Conservation (phyloP, 2,888 invertebrate species). For the Anoncus sp. region DNA sequence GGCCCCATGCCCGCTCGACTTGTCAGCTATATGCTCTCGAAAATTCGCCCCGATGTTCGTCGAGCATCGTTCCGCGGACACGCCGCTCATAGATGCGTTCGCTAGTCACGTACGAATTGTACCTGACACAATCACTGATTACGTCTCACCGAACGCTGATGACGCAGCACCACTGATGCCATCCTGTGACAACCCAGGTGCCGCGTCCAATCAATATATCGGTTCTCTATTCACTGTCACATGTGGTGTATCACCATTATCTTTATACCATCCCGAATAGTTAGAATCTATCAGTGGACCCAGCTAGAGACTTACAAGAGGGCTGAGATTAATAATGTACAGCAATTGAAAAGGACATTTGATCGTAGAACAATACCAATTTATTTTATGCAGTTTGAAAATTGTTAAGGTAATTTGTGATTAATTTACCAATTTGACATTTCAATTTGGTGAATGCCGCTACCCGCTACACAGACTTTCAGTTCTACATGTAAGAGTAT, state of each 20-base stretch:
- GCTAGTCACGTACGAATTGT: constrained; percentile 49
- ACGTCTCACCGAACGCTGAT: constrained; percentile 45
- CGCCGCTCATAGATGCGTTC: constrained; percentile 28
- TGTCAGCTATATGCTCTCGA: neutral
- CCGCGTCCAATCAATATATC: constrained; percentile 37
- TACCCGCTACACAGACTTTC: neutral
- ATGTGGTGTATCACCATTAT: neutral
- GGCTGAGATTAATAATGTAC: neutral
- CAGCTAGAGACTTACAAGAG: neutral
- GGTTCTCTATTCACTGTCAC: constrained; percentile 18
- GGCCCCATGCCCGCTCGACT: neutral
- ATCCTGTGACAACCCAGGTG: neutral
- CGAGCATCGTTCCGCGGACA: constrained; percentile 11
- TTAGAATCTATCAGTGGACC: neutral
- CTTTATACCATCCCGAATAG: constrained; percentile 8
- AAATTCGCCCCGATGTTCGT: constrained; percentile 8
- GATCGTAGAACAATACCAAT: neutral
- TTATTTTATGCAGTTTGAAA: neutral
- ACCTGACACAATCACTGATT: constrained; percentile 59
- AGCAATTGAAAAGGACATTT: neutral
- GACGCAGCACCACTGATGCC: constrained; percentile 9
- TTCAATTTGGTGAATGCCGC: too few relatives aligned
- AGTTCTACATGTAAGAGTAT: neutral
- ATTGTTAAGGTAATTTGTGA: neutral
- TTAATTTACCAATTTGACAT: too few relatives aligned